These are phyloP conservation scores for Ernsta delagoae DNA, from an alignment of 2,888 invertebrate species.

Conservation along the genomic window DNA sequence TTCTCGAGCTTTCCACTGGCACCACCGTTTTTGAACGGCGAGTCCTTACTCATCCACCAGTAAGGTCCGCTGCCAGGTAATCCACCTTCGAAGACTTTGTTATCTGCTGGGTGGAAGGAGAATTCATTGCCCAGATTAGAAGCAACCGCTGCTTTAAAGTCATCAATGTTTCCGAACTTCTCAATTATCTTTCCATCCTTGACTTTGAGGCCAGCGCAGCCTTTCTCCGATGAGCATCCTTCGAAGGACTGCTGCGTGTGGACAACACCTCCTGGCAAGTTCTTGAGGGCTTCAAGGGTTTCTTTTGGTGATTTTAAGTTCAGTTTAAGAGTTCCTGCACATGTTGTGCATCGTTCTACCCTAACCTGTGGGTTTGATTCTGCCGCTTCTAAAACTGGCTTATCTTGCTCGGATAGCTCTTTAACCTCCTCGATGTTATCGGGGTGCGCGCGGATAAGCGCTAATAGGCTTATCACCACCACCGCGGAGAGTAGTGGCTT, in stretches of 20 bases:
- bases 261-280: constrained; percentile 64
- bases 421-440: constrained; percentile 68
- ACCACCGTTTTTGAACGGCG: constrained; percentile 77
- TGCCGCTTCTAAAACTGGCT: constrained; percentile 64
- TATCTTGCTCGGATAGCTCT: constrained; percentile 61
- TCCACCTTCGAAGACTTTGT: constrained; percentile 59
- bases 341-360: constrained; percentile 67
- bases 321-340: constrained; percentile 51
- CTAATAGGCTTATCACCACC: constrained; percentile 69
- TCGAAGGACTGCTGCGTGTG: constrained; percentile 76
- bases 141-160: constrained; percentile 66
- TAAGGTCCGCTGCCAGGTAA: constrained; percentile 69
- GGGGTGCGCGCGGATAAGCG: constrained; percentile 63
- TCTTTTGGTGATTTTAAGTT: constrained; percentile 62
- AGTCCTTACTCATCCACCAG: constrained; percentile 87
- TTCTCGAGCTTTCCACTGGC: constrained; percentile 63
- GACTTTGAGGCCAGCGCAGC: constrained; percentile 77
- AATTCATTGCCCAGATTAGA: constrained; percentile 64
- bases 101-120: constrained; percentile 63
- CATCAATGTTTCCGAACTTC: constrained; percentile 69
- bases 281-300: constrained; percentile 61
- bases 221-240: constrained; percentile 72
- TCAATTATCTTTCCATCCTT: constrained; percentile 75
- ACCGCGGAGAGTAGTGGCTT: constrained; percentile 76
- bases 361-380: constrained; percentile 62